phyloP scores from a whole-genome alignment of 2,113 vertebrate species.

The Parus major region DNA sequence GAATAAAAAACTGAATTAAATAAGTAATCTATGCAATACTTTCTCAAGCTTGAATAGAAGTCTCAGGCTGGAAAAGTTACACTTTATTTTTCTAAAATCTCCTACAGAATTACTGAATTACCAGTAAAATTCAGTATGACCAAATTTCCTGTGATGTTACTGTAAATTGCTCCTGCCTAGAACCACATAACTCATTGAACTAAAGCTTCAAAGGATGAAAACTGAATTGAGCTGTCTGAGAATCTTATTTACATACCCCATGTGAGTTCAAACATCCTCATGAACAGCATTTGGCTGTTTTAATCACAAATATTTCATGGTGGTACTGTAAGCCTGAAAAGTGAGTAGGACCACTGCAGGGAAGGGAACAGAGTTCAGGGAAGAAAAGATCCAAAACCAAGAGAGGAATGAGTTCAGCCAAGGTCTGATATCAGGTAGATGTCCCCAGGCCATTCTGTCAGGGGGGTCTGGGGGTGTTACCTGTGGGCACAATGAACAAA shows the following conservation, averaged over 20 bases:
- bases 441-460: not conserved
- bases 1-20: not conserved
- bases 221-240: not conserved
- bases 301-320: not conserved
- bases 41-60: not conserved
- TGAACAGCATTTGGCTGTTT: not conserved
- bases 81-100: not conserved
- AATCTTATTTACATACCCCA: not conserved
- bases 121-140: not conserved
- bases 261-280: not conserved
- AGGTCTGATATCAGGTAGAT: not conserved
- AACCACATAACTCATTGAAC: not conserved
- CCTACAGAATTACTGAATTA: not conserved
- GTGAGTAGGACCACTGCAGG: not conserved
- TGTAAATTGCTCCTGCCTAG: not conserved
- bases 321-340: not conserved
- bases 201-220: not conserved
- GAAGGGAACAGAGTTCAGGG: not conserved
- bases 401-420: rapidly evolving
- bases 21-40: not conserved
- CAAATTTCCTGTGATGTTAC: not conserved
- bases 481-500: rapidly evolving
- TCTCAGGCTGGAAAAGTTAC: not conserved
- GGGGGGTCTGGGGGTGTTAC: not conserved
- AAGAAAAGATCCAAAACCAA: not conserved